Base-by-base conservation (phyloP, 2,113 vertebrate species). In the Abramis brama region DNA sequence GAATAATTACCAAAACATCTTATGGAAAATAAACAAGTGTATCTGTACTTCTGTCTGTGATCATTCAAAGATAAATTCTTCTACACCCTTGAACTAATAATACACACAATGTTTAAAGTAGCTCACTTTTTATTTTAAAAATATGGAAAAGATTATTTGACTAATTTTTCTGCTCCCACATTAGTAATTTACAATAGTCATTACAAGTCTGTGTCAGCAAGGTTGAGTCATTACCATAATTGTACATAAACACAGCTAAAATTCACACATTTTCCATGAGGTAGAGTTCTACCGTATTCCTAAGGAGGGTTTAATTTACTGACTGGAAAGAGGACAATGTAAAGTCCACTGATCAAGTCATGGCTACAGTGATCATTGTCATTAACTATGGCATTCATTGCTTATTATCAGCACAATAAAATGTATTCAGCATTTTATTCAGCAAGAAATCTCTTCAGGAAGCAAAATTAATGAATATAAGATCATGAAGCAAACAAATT, bases 1-100 rank as follows among this genome's bases (percentile, higher is more conserved):
- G 86, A 93, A 94, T 92, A 91, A 93, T 89, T 57, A 88, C 93
- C 93, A 93, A 93, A 93, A 94, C 92, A 93, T 92, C 19, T 70
- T 74, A 89, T 90, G 91, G 94, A 89, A 92, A 94, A 93, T 94
- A 92, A 91, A 86, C 87, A 90, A 45, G 75, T 82, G 62, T 84
- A 86, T 91, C 71, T 85, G 47, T 55, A 83, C 5, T 25, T 43
- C 5, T 74, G n/a, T 74, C 30, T 73, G 66, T 57, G 47, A 36
- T 59, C 45, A 68, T 80, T 64, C 1, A 13, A 82, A 66, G 62
- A 82, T 12, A 19, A 50, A 43, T 17, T 57, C 36, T 77, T 55
- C n/a, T n/a, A 9, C 52, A 47, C 25, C 12, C 21, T 4, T 2
- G 62, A 70, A 71, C 47, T 33, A 27, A 52, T 19, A 33, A 57